A percentile compares a stretch with the other conserved stretches of the same genome.
phyloP scores from a whole-genome alignment of 2,888 invertebrate genomes.

The Nomada ferruginata region DNA sequence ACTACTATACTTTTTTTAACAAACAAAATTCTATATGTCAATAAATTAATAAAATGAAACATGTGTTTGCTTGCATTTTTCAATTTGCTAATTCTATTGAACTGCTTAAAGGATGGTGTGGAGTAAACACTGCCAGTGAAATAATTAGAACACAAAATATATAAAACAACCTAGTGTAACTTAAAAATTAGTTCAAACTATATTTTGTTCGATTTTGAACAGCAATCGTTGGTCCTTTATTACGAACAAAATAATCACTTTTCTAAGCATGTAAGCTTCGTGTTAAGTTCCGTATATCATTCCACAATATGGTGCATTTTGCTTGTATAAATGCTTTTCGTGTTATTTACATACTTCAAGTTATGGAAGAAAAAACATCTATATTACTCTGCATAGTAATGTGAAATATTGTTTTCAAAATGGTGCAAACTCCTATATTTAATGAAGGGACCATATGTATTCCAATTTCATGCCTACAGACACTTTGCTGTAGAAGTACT shows the following conservation, averaged over 20 bases:
- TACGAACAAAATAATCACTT: constrained; percentile 34
- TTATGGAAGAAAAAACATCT: constrained; percentile 26
- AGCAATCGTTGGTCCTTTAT: constrained; percentile 33
- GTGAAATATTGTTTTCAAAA: constrained; percentile 34
- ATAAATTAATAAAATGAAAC: constrained; percentile 54
- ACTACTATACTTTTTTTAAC: constrained; percentile 51
- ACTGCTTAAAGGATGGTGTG: constrained; percentile 70
- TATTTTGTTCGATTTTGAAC: constrained; percentile 32
- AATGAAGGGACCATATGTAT: constrained; percentile 67
- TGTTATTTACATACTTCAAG: constrained; percentile 24
- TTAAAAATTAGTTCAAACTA: constrained; percentile 19
- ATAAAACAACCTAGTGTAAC: constrained; percentile 25
- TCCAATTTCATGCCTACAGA: constrained; percentile 43
- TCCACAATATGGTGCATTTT: constrained; percentile 51
- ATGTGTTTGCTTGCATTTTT: constrained; percentile 51
- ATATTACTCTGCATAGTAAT: constrained; percentile 32
- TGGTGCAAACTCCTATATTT: constrained; percentile 53
- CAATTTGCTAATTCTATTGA: constrained; percentile 46
- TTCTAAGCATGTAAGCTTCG: constrained; percentile 44
- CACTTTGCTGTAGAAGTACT: constrained; percentile 32
- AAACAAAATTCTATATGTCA: constrained; percentile 49
- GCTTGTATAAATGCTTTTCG: constrained; percentile 49
- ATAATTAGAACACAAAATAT: constrained; percentile 40
- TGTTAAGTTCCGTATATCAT: constrained; percentile 64
- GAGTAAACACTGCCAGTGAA: constrained; percentile 69